Base-by-base conservation (phyloP, 2,888 invertebrate species). In the Shargacucullia verbasci region DNA sequence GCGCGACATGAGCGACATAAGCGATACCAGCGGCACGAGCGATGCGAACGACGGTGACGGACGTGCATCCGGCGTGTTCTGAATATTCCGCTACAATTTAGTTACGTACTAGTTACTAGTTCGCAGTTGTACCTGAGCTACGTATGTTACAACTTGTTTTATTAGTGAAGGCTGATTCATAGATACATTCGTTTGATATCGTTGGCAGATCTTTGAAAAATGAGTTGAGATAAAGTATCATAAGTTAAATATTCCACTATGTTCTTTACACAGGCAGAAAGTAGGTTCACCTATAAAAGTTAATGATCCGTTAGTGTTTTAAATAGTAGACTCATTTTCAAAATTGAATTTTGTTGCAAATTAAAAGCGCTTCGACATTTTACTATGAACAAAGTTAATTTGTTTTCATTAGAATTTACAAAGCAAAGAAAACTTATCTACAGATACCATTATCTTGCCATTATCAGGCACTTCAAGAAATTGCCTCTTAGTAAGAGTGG, bases 1-100 rank as follows among this genome's bases (percentile, higher is more conserved):
- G 11, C 12, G 38, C 34, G 58, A 65, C 29, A 27, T 8, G 27
- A 48, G 12, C 41, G 45, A 25, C 29, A 8, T 41, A 31, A 34
- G 7, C 37, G 39, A 50, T 35, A 35, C 37, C 39, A 25, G 29
- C 41, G 35, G n/a, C n/a, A 12, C 45, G 34, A 34, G 6, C 37
- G 37, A 50, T 35, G 35, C 37, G 44, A 25, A 31, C 41, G n/a
- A n/a, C 41, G 35, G 37, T 52, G 63, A 52, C 69, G 47, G 55
- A 48, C 44, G 50, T 52, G 33, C 50, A 48, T 69, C 66, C 63
- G 31, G n/a, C 33, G 15, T 41, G 45, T 35, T 38, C 44, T 29
- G 50, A 63, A 62, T 68, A 69, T 56, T 45, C 50, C 44, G 27
- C 7, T 37, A 50, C 45, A 52, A 56, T 69, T 45, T 45, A 45